Conservation (phyloP, 2,797 vertebrate species). For the Brachyrhaphis roseni region DNA sequence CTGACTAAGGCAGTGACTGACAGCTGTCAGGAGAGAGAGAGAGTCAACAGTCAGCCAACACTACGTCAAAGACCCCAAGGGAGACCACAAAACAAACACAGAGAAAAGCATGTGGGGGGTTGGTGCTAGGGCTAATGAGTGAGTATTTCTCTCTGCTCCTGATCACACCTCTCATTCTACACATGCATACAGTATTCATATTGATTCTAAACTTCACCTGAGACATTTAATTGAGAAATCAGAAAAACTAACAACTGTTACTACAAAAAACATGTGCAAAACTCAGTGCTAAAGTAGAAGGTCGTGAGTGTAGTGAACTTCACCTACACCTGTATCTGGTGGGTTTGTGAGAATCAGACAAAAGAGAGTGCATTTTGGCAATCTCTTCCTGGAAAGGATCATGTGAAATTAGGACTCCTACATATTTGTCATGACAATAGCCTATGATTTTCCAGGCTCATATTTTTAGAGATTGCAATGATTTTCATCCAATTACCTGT, state of each 20-base stretch:
- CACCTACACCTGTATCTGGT: not conserved
- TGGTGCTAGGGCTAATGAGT: not conserved
- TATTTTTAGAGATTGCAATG: not conserved
- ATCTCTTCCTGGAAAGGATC: not conserved
- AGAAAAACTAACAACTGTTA: not conserved
- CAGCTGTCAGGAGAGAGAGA: constrained; percentile 69
- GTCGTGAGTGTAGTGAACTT: not conserved
- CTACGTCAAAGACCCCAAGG: constrained; percentile 40
- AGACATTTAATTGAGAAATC: constrained; percentile 1
- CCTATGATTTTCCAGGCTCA: not conserved
- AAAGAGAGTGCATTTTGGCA: not conserved
- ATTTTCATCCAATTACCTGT: not conserved
- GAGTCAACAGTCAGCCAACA: constrained; percentile 55
- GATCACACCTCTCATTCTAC: constrained; percentile 3
- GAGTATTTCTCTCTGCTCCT: constrained; percentile 9
- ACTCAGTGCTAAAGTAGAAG: not conserved
- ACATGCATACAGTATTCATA: constrained; percentile 2
- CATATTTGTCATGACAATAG: not conserved
- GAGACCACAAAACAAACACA: constrained; percentile 36
- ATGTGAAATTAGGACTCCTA: not conserved
- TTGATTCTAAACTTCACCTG: constrained; percentile 5
- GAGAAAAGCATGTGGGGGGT: constrained; percentile 27
- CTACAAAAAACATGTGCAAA: not conserved
- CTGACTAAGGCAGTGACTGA: constrained; percentile 63
- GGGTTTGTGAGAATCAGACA: not conserved